phyloP scores from a whole-genome alignment of 2,888 invertebrate species.

The Pycnomerus fuliginosus region DNA sequence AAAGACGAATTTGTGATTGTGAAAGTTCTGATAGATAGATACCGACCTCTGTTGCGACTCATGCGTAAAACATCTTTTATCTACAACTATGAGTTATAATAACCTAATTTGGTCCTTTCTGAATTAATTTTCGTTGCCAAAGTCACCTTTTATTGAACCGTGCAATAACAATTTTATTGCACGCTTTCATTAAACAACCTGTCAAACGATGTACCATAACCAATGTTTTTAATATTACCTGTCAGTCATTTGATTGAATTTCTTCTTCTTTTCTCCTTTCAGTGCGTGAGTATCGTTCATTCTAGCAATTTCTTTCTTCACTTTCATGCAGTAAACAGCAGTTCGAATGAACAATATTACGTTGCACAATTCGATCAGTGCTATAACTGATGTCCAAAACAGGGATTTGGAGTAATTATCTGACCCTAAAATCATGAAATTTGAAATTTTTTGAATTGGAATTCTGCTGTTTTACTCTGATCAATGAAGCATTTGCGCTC shows the following conservation, averaged over 20 bases:
- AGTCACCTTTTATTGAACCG: too few relatives aligned
- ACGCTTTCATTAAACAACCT: too few relatives aligned
- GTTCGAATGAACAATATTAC: conserved; percentile 68
- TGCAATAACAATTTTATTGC: too few relatives aligned
- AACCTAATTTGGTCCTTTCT: too few relatives aligned
- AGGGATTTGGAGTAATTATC: conserved; percentile 36
- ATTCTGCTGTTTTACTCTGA: conserved; percentile 48
- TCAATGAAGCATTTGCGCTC: conserved; percentile 66
- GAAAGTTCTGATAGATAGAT: too few relatives aligned
- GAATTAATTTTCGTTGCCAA: too few relatives aligned
- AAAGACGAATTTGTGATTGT: too few relatives aligned
- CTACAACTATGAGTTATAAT: too few relatives aligned
- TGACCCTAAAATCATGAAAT: conserved; percentile 27
- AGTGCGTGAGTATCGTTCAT: conserved; percentile 62
- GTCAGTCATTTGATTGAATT: conserved; percentile 66
- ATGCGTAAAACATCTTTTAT: too few relatives aligned
- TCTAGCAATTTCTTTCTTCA: conserved; percentile 72
- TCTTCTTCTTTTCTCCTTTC: conserved; percentile 54
- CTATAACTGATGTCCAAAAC: conserved; percentile 57
- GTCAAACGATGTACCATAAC: too few relatives aligned
- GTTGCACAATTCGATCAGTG: conserved; percentile 65
- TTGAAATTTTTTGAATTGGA: conserved; percentile 2
- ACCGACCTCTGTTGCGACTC: too few relatives aligned
- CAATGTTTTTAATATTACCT: too few relatives aligned
- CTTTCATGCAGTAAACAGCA: conserved; percentile 67